Evolutionary conservation across 2,113 vertebrate species (phyloP).

Genomic region (Penelope pileata): DNA sequence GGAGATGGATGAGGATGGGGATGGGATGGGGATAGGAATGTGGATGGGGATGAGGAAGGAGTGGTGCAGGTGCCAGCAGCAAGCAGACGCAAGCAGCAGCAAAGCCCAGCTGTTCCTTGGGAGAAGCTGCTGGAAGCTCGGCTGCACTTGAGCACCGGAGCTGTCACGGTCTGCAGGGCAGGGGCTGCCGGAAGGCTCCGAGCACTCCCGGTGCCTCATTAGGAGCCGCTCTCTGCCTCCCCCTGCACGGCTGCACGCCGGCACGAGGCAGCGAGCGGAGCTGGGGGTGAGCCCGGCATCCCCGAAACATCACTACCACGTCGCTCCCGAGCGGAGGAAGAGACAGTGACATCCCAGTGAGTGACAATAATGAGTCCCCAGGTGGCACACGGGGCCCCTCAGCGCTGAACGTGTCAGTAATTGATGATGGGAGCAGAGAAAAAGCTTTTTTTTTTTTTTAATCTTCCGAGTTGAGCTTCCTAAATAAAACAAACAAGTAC

Average conservation of each 20-base stretch:
- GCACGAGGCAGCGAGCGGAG: not conserved
- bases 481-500: not conserved
- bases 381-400: not conserved
- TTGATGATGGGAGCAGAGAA: not conserved
- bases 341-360: not conserved
- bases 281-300: not conserved
- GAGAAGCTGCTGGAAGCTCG: not conserved
- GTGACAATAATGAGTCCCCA: slow-evolving; percentile 59
- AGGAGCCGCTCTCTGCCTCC: not conserved
- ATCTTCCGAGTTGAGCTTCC: not conserved
- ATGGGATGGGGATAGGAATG: not conserved
- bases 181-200: not conserved
- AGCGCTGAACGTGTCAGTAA: not conserved
- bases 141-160: fast-evolving
- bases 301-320: not conserved
- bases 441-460: no score
- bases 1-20: not conserved
- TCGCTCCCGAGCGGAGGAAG: not conserved
- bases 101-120: not conserved
- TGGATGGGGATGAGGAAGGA: no score
- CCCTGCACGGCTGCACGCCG: not conserved
- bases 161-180: fast-evolving
- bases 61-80: fast-evolving
- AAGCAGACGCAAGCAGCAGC: not conserved
- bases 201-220: slow-evolving; percentile 17